phyloP scores from a whole-genome alignment of 2,888 invertebrate genomes.

The Nezara viridula region DNA sequence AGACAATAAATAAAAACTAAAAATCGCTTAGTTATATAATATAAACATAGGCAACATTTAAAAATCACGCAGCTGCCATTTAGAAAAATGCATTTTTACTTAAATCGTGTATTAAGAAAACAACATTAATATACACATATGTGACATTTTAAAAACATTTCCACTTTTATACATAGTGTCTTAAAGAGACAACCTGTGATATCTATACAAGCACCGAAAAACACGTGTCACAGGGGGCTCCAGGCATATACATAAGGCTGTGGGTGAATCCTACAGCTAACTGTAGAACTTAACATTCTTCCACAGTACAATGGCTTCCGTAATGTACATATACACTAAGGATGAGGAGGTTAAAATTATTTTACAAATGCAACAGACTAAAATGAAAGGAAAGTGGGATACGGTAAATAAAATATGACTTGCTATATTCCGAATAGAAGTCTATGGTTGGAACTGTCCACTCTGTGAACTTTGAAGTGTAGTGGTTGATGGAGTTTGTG shows the following conservation, averaged over 20 bases:
- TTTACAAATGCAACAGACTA: conserved; percentile 51
- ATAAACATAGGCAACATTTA: conserved; percentile 60
- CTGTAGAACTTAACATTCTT: conserved; percentile 31
- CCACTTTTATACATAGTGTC: conserved; percentile 61
- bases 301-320: conserved; percentile 53
- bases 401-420: conserved; percentile 48
- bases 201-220: conserved; percentile 63
- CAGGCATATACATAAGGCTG: conserved; percentile 55
- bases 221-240: conserved; percentile 58
- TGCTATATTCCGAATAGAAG: conserved; percentile 48
- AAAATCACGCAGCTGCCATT: conserved; percentile 58
- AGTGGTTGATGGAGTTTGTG: conserved; percentile 44
- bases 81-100: conserved; percentile 63
- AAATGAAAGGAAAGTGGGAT: conserved; percentile 49
- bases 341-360: conserved; percentile 50
- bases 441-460: conserved; percentile 58
- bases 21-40: conserved; percentile 63
- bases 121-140: conserved; percentile 62
- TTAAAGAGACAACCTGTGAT: conserved; percentile 64
- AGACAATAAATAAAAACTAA: conserved; percentile 63
- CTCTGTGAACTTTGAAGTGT: conserved; percentile 53
- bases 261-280: conserved; percentile 45
- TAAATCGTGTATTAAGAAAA: conserved; percentile 61
- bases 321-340: conserved; percentile 54
- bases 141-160: conserved; percentile 58